These are phyloP conservation scores for Zygaena filipendulae DNA, from an alignment of 2,888 invertebrate genomes.

Conservation along the genomic window DNA sequence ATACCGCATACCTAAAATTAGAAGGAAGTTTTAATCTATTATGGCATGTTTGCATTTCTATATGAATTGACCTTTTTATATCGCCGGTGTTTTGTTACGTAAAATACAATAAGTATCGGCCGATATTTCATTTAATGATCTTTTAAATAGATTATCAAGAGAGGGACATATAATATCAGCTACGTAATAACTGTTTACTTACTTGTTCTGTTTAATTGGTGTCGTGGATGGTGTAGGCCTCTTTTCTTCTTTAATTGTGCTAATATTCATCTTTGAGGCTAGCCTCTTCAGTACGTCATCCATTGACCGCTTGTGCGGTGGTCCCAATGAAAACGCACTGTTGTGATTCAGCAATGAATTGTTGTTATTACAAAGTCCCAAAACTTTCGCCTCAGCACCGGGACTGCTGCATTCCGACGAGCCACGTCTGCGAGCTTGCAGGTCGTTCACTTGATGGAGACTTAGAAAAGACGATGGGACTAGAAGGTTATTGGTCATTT, in stretches of 20 bases:
- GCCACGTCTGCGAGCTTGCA: conserved; percentile 54
- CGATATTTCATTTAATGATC: conserved; percentile 1
- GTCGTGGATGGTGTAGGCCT: conserved; percentile 77
- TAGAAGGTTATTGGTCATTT: conserved; percentile 71
- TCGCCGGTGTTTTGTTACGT: not conserved
- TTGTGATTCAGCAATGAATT: conserved; percentile 73
- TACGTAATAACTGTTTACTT: no score
- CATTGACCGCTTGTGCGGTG: conserved; percentile 83
- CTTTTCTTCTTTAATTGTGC: conserved; percentile 77
- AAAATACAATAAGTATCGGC: no score
- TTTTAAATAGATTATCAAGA: no score
- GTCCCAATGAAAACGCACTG: conserved; percentile 52
- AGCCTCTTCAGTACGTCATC: conserved; percentile 90
- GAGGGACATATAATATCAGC: no score
- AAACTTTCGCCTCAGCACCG: conserved; percentile 73
- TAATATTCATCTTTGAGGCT: conserved; percentile 87
- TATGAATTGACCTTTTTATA: no score
- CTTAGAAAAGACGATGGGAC: conserved; percentile 63
- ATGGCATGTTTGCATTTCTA: no score
- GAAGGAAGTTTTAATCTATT: no score
- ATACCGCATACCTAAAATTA: no score
- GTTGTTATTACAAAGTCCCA: conserved; percentile 73
- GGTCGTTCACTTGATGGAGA: conserved; percentile 68
- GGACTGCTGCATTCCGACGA: conserved; percentile 82
- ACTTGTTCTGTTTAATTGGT: conserved; percentile 68